Evolutionary conservation across 2,113 vertebrate species (phyloP).

Genomic region (Ammodytes marinus): DNA sequence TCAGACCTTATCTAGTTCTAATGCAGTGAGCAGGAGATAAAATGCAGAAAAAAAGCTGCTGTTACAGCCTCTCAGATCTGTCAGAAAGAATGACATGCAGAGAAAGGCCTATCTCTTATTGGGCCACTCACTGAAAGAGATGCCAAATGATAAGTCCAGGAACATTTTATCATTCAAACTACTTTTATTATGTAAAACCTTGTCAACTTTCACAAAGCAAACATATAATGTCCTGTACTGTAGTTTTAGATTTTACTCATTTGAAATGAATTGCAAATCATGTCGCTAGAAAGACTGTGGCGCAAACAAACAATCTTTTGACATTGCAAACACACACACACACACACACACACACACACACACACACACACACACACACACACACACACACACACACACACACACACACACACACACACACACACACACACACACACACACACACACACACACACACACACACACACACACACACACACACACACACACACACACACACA

Average conservation of each 20-base stretch:
- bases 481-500: background rate
- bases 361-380: background rate
- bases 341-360: background rate
- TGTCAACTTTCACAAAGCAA: conserved; percentile 33
- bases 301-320: conserved; percentile 51
- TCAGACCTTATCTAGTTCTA: too few relatives aligned
- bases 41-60: background rate
- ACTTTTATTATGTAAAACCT: background rate
- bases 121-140: background rate
- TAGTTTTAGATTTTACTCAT: conserved; percentile 59
- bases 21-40: background rate
- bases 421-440: background rate
- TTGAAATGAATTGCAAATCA: conserved; percentile 66
- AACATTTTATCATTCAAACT: background rate
- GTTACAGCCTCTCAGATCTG: background rate
- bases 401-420: too few relatives aligned
- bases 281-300: background rate
- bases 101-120: too few relatives aligned
- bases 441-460: background rate
- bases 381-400: background rate
- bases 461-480: background rate
- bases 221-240: conserved; percentile 37
- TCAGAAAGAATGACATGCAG: background rate
- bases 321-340: conserved; percentile 49
- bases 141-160: background rate